phyloP scores from a whole-genome alignment of 64 coral and sea anemone species.

The Pocillopora verrucosa region DNA sequence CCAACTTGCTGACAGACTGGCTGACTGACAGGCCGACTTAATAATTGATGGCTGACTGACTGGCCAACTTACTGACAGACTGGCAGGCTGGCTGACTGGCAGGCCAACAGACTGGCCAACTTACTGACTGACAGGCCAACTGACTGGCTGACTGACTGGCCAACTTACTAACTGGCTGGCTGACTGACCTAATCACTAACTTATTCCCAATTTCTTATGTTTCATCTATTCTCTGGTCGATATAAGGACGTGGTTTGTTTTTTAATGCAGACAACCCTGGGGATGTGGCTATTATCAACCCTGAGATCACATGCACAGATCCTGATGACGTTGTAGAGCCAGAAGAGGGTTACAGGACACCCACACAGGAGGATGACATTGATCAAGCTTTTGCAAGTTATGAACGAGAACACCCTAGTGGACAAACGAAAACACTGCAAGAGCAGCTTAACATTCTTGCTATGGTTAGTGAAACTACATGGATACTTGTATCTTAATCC shows the following conservation, averaged over 20 bases:
- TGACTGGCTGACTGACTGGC: no score
- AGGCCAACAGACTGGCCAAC: no score
- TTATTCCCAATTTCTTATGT: not conserved
- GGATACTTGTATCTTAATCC: no score
- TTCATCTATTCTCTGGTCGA: not conserved
- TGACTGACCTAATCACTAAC: not conserved
- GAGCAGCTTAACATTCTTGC: slow-evolving; percentile 75
- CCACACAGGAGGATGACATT: slow-evolving; percentile 47
- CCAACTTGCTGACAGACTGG: no score
- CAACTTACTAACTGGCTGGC: no score
- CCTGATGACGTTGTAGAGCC: not conserved
- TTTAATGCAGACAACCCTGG: not conserved
- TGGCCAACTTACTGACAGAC: no score
- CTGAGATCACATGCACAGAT: slow-evolving; percentile 16
- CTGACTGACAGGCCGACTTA: no score
- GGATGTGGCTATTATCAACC: not conserved
- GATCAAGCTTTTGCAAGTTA: slow-evolving; percentile 81
- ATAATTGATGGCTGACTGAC: no score
- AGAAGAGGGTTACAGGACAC: not conserved
- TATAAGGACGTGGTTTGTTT: not conserved
- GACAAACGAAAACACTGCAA: slow-evolving; percentile 12
- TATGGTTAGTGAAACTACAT: not conserved
- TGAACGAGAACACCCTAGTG: not conserved
- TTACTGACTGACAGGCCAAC: no score
- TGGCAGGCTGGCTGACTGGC: no score